Evolutionary conservation across 2,797 vertebrate species (phyloP).

Genomic region (Limnodromus scolopaceus): DNA sequence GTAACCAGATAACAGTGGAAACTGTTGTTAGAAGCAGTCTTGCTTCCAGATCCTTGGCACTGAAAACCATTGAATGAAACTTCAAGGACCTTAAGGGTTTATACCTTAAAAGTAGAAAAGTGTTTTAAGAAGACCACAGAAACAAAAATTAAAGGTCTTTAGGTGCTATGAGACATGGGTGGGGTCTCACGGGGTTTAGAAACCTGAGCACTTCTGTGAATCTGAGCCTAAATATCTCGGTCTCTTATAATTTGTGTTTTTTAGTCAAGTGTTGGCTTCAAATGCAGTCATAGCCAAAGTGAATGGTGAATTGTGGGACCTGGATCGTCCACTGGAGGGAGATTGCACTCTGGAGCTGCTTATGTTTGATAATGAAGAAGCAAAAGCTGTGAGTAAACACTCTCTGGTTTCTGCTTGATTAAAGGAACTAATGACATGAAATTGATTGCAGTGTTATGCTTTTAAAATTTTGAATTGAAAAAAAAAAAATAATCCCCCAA

Average conservation of each 20-base stretch:
- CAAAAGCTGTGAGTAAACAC: conserved; percentile 86
- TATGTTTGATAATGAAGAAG: conserved; percentile 89
- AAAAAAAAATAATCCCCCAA: background rate
- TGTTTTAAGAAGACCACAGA: background rate
- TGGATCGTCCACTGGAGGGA: conserved; percentile 89
- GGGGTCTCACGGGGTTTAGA: background rate
- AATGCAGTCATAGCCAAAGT: conserved; percentile 88
- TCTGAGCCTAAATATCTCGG: background rate
- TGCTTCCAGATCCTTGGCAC: background rate
- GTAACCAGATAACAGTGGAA: background rate
- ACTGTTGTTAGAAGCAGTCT: background rate
- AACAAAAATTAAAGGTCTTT: background rate
- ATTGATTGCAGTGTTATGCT: background rate
- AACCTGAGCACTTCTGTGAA: background rate
- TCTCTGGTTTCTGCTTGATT: background rate
- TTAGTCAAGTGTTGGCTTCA: conserved; percentile 87
- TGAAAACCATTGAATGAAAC: background rate
- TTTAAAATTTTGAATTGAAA: background rate
- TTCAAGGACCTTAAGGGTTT: background rate
- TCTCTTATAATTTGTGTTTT: background rate
- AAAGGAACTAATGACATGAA: background rate
- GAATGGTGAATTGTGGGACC: conserved; percentile 89
- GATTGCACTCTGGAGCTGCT: conserved; percentile 89
- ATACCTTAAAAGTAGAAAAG: background rate
- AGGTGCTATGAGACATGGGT: background rate